These are phyloP conservation scores for Herminia tarsipennalis DNA, from an alignment of 2,888 invertebrate species.

Conservation along the genomic window DNA sequence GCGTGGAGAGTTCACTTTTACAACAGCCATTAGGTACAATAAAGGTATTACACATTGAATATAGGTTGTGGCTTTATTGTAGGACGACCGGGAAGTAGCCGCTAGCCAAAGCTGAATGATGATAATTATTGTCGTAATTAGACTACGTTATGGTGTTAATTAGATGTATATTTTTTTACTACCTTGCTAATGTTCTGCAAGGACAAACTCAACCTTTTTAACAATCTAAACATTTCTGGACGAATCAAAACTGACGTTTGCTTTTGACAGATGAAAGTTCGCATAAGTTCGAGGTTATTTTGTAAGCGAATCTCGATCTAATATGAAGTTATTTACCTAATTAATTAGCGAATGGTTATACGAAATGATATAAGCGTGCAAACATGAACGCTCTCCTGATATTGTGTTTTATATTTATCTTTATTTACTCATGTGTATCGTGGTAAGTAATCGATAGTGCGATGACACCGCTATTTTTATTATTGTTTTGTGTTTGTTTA, in stretches of 20 bases:
- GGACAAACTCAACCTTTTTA: no score
- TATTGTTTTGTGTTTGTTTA: conserved; percentile 61
- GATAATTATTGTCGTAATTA: no score
- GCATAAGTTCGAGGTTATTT: conserved; percentile 33
- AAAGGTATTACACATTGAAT: no score
- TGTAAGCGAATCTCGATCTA: conserved; percentile 27
- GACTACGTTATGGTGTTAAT: no score
- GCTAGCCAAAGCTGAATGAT: no score
- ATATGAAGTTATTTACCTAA: conserved; percentile 33
- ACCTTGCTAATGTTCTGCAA: no score
- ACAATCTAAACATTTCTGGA: conserved; percentile 22
- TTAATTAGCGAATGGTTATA: conserved; percentile 32
- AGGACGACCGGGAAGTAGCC: no score
- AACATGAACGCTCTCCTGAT: conserved; percentile 73
- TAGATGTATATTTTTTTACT: no score
- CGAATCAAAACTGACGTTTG: conserved; percentile 28
- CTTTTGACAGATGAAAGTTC: conserved; percentile 24
- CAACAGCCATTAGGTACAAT: no score
- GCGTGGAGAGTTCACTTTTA: no score
- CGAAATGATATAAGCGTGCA: conserved; percentile 50
- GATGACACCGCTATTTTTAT: conserved; percentile 56
- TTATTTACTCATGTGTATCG: conserved; percentile 86
- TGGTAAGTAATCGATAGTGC: conserved; percentile 75
- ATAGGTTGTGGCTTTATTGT: no score
- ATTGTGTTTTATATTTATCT: conserved; percentile 65